A percentile compares a stretch with the other conserved stretches of the same genome.
Evolutionary conservation across 1,140 invertebrate genomes (phyloP).

Genomic region (Zaprionus taronus): DNA sequence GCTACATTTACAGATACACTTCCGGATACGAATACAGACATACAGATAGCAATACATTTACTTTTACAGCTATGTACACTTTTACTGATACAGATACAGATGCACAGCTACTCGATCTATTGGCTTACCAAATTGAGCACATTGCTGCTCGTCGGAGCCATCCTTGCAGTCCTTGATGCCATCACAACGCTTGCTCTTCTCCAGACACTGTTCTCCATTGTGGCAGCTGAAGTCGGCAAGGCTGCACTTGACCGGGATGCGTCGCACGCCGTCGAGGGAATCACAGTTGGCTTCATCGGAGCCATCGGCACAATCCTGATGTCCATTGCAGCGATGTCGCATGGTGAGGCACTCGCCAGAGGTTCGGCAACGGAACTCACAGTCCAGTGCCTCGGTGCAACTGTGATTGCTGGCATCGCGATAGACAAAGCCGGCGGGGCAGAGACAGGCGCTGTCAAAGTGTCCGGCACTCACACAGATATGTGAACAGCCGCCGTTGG

Average conservation of each 20-base stretch:
- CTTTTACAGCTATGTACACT: no score
- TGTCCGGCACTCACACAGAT: conserved; percentile 86
- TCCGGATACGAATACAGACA: no score
- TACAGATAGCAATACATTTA: no score
- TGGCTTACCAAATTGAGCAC: conserved; percentile 81
- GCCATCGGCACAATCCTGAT: conserved; percentile 88
- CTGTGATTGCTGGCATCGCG: conserved; percentile 84
- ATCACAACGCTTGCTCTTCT: conserved; percentile 88
- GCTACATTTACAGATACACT: no score
- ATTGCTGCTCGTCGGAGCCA: conserved; percentile 90
- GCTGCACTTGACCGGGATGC: conserved; percentile 84
- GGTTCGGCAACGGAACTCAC: conserved; percentile 86
- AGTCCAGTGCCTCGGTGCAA: conserved; percentile 85
- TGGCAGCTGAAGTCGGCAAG: conserved; percentile 87
- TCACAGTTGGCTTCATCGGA: conserved; percentile 89
- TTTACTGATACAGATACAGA: not conserved
- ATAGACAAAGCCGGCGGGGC: conserved; percentile 86
- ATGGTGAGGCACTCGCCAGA: conserved; percentile 88
- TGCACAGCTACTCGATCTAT: not conserved
- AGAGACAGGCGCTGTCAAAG: conserved; percentile 85
- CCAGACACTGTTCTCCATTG: conserved; percentile 85
- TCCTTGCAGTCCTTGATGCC: conserved; percentile 90
- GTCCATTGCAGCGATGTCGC: conserved; percentile 89
- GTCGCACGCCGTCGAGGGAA: conserved; percentile 59
- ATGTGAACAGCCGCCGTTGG: conserved; percentile 90